Evolutionary conservation across 2,888 invertebrate genomes (phyloP).

Genomic region (Torymus tubicola): DNA sequence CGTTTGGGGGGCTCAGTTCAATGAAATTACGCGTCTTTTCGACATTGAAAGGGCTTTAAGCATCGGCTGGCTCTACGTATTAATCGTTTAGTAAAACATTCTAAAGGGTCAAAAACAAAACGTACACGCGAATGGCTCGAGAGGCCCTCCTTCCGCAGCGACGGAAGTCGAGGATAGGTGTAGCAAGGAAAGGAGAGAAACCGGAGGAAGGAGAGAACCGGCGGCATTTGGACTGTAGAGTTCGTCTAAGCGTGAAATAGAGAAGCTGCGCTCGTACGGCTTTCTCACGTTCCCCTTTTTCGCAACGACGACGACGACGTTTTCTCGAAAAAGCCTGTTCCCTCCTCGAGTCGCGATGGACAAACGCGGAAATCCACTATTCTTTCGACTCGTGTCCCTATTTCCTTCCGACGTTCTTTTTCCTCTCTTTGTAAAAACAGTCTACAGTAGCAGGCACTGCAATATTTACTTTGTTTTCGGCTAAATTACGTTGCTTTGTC

Average conservation of each 20-base stretch:
- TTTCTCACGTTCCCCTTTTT: slow-evolving; percentile 43
- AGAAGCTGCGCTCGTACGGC: slow-evolving; percentile 25
- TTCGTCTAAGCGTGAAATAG: slow-evolving; percentile 65
- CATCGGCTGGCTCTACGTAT: no score
- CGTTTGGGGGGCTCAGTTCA: not conserved
- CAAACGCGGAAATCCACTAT: not conserved
- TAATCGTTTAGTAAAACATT: no score
- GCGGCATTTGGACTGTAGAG: slow-evolving; percentile 61
- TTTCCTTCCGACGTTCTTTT: no score
- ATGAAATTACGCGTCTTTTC: no score
- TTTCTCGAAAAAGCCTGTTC: no score
- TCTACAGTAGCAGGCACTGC: no score
- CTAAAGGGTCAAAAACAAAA: no score
- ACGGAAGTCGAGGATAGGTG: not conserved
- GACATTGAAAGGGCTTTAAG: no score
- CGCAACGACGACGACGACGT: not conserved
- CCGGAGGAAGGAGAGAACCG: slow-evolving; percentile 5
- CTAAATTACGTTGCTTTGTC: no score
- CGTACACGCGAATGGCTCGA: not conserved
- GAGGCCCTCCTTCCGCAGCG: not conserved
- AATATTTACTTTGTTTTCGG: no score
- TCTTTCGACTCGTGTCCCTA: no score
- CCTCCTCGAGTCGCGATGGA: not conserved
- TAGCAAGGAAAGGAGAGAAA: not conserved
- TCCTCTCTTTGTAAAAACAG: no score